Conservation (phyloP, 2,888 invertebrate genomes). For the Drosophila mayaguana region DNA sequence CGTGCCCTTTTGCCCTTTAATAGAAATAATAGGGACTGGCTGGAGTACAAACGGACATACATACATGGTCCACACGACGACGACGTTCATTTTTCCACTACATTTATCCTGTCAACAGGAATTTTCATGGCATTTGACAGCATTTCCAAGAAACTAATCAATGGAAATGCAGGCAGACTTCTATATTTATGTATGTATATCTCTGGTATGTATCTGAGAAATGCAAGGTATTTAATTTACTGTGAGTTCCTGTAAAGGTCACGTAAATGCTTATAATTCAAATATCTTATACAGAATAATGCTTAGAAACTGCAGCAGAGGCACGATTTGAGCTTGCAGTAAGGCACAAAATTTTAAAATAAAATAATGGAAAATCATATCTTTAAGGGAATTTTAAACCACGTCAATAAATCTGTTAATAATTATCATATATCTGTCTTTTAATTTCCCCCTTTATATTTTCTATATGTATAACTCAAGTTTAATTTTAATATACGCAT, state of each 20-base stretch:
- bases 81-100: constrained; percentile 32
- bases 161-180: constrained; percentile 23
- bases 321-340: constrained; percentile 28
- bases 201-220: neutral
- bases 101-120: constrained; percentile 59
- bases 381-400: neutral
- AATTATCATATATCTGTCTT: neutral
- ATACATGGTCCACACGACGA: constrained; percentile 2
- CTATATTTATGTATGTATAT: neutral
- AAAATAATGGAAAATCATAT: neutral
- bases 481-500: neutral
- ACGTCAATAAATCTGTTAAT: neutral
- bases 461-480: too few relatives aligned
- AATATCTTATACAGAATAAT: neutral
- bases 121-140: constrained; percentile 54
- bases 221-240: constrained; percentile 1
- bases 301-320: constrained; percentile 16
- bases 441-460: neutral
- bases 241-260: constrained; percentile 34
- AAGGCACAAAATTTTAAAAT: neutral
- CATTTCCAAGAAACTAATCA: constrained; percentile 44
- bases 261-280: constrained; percentile 27
- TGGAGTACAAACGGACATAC: neutral
- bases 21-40: constrained; percentile 14
- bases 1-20: constrained; percentile 32